These are phyloP conservation scores for Mionectes olivaceus DNA, from an alignment of 2,797 vertebrate species.

Conservation along the genomic window DNA sequence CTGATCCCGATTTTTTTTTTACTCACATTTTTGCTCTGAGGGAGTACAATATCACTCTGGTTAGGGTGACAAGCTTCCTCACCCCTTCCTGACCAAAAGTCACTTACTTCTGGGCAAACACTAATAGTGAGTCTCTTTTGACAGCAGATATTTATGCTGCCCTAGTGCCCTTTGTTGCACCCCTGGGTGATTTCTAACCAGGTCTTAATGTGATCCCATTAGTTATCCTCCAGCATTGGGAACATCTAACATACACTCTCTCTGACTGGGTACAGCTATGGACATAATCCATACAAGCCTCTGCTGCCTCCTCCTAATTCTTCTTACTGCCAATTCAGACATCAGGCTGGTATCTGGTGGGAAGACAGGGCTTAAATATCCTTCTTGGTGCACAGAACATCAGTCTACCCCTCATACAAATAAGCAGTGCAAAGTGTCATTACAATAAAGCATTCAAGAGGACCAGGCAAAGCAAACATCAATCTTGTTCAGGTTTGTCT, in stretches of 20 bases:
- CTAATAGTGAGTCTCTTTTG: slow-evolving; percentile 9
- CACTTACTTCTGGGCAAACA: slow-evolving; percentile 11
- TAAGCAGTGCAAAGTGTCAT: background rate
- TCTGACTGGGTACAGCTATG: background rate
- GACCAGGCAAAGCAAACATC: background rate
- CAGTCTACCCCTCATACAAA: background rate
- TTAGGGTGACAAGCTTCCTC: background rate
- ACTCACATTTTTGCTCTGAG: background rate
- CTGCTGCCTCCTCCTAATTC: background rate
- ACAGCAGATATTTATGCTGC: slow-evolving; percentile 42
- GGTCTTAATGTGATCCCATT: slow-evolving; percentile 49
- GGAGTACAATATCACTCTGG: background rate
- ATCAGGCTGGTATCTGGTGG: background rate
- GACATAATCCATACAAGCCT: background rate
- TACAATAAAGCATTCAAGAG: background rate
- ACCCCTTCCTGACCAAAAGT: background rate
- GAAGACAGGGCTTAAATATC: background rate
- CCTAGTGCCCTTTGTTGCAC: background rate
- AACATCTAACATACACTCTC: background rate
- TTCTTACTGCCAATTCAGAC: background rate
- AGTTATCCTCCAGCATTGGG: slow-evolving; percentile 44
- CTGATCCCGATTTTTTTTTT: background rate
- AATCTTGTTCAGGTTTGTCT: background rate
- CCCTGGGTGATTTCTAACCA: slow-evolving; percentile 51
- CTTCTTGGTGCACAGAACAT: background rate